These are phyloP conservation scores for Helicoverpa armigera DNA, from an alignment of 1,140 invertebrate species.

Conservation along the genomic window DNA sequence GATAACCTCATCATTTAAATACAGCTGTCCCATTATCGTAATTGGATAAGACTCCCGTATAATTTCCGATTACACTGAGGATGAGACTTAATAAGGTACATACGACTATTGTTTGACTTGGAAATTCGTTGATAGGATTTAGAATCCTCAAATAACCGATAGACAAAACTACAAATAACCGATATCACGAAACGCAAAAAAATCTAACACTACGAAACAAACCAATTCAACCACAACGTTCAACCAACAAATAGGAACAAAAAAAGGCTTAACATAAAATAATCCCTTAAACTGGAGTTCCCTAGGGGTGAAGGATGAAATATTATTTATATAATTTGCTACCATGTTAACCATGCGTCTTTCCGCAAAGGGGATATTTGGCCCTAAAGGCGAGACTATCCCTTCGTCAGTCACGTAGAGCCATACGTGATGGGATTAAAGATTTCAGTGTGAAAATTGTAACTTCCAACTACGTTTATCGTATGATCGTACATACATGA, in stretches of 20 bases:
- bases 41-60: no score
- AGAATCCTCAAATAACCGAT: no score
- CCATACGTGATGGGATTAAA: slow-evolving; percentile 39
- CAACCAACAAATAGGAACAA: background rate
- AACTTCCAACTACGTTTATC: no score
- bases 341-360: slow-evolving; percentile 37
- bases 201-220: no score
- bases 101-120: no score
- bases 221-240: background rate
- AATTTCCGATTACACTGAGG: background rate
- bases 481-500: no score
- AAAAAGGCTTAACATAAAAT: background rate
- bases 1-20: no score
- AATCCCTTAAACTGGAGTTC: background rate
- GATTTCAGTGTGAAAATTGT: slow-evolving; percentile 13
- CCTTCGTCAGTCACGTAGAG: slow-evolving; percentile 16
- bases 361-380: slow-evolving; percentile 8
- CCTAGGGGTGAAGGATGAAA: slow-evolving; percentile 19
- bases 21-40: no score
- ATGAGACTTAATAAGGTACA: background rate
- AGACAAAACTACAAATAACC: no score
- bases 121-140: no score
- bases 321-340: slow-evolving; percentile 43
- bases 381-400: slow-evolving; percentile 12
- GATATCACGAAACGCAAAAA: no score